phyloP scores from a whole-genome alignment of 2,888 invertebrate genomes.

The Heliconius erato region DNA sequence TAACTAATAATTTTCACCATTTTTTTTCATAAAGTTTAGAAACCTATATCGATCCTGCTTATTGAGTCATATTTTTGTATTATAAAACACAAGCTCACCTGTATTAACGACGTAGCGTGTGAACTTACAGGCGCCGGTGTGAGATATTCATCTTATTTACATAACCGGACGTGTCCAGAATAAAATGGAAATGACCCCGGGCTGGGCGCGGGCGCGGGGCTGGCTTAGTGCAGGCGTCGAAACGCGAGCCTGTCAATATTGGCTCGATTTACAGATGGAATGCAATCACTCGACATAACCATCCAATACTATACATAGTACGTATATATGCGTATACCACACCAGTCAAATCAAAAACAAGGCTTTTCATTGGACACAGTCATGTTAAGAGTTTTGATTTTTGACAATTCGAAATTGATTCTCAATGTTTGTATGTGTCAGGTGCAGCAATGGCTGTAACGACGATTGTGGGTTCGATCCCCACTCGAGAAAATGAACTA shows the following conservation, averaged over 20 bases:
- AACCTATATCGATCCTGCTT: neutral
- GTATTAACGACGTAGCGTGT: constrained; percentile 48
- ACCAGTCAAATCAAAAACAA: constrained; percentile 10
- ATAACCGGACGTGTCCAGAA: constrained; percentile 83
- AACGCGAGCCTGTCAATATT: constrained; percentile 69
- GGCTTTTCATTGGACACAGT: neutral
- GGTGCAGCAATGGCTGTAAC: no score
- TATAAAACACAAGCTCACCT: constrained; percentile 5
- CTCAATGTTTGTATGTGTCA: no score
- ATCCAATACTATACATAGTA: constrained; percentile 17
- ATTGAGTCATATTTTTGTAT: constrained; percentile 15
- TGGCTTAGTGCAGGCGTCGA: constrained; percentile 53
- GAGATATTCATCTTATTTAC: constrained; percentile 67
- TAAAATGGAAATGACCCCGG: constrained; percentile 80
- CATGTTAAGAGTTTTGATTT: no score
- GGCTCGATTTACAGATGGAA: constrained; percentile 68
- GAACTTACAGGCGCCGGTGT: constrained; percentile 50
- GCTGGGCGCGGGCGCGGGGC: constrained; percentile 28
- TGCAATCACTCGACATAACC: constrained; percentile 57
- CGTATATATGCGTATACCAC: neutral
- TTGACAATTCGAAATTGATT: no score
- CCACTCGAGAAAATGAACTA: no score
- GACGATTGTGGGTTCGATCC: no score
- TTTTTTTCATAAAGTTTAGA: neutral
- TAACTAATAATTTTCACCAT: no score